Conservation (phyloP, 1,140 invertebrate species). For the Trichonephila clavata region DNA sequence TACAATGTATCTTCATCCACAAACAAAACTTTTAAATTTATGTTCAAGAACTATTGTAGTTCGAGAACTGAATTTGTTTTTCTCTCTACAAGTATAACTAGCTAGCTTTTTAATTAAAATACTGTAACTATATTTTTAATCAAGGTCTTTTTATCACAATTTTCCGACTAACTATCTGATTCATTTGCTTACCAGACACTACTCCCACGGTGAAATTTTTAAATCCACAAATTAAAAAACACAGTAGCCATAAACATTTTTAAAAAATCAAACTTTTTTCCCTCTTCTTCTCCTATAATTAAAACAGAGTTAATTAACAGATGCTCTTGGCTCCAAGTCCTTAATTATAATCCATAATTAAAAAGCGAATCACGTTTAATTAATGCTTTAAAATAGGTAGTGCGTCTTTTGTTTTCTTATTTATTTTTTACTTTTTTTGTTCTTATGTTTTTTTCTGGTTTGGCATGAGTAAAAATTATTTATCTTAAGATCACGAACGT, state of each 20-base stretch:
- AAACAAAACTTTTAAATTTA: too few species aligned
- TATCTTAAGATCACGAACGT: background rate
- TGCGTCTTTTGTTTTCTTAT: background rate
- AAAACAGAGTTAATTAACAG: constrained; percentile 34
- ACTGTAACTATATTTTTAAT: background rate
- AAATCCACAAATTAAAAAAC: background rate
- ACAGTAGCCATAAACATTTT: background rate
- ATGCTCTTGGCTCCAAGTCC: background rate
- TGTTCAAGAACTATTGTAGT: too few species aligned
- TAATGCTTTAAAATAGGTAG: constrained; percentile 37
- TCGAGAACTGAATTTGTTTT: background rate
- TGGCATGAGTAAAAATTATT: background rate
- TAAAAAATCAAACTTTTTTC: background rate
- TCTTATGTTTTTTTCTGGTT: background rate
- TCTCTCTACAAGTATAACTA: background rate
- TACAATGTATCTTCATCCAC: too few species aligned
- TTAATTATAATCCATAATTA: constrained; percentile 52
- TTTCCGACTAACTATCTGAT: background rate
- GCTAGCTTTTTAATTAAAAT: constrained; percentile 10
- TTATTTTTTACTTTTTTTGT: background rate
- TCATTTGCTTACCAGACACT: background rate
- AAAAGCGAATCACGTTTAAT: constrained; percentile 31
- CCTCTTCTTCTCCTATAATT: background rate
- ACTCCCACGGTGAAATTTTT: background rate
- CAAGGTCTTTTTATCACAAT: background rate